Evolutionary conservation across 2,797 vertebrate genomes (phyloP).

Genomic region (Tachyglossus aculeatus): DNA sequence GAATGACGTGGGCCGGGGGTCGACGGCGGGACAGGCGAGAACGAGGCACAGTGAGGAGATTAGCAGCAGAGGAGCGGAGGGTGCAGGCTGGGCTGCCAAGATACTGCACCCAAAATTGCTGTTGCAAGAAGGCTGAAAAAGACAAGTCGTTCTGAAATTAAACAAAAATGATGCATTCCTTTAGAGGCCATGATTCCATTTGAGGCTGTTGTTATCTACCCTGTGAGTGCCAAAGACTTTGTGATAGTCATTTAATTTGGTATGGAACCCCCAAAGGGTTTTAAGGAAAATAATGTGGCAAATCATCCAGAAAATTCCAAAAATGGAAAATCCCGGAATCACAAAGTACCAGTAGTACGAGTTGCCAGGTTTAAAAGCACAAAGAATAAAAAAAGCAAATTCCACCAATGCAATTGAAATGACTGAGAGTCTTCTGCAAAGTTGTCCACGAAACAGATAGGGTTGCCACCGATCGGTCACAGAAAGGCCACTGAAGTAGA

Average conservation of each 20-base stretch:
- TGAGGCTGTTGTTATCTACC: conserved; percentile 83
- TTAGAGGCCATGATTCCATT: conserved; percentile 96
- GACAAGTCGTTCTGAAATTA: conserved; percentile 94
- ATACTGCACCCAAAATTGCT: conserved; percentile 87
- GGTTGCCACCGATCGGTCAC: conserved; percentile 93
- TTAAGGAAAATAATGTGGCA: conserved; percentile 93
- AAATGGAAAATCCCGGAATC: conserved; percentile 95
- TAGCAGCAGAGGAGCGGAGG: too few species aligned
- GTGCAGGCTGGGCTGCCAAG: too few species aligned
- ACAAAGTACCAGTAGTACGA: conserved; percentile 95
- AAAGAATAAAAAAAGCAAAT: conserved; percentile 81
- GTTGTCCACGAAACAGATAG: conserved; percentile 85
- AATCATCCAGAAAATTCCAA: conserved; percentile 94
- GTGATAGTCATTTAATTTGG: conserved; percentile 94
- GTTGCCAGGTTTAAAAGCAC: conserved; percentile 83
- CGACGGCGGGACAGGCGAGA: too few species aligned
- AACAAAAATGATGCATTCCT: conserved; percentile 97
- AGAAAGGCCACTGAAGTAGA: conserved; percentile 93
- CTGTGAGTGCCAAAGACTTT: conserved; percentile 84
- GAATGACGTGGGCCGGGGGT: too few species aligned
- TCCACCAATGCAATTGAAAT: conserved; percentile 86
- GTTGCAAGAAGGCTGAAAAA: conserved; percentile 93
- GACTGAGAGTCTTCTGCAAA: conserved; percentile 89
- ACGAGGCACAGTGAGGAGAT: too few species aligned
- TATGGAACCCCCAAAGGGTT: conserved; percentile 97